Conservation (phyloP, 2,113 vertebrate species). For the Drymodes brunneopygia region DNA sequence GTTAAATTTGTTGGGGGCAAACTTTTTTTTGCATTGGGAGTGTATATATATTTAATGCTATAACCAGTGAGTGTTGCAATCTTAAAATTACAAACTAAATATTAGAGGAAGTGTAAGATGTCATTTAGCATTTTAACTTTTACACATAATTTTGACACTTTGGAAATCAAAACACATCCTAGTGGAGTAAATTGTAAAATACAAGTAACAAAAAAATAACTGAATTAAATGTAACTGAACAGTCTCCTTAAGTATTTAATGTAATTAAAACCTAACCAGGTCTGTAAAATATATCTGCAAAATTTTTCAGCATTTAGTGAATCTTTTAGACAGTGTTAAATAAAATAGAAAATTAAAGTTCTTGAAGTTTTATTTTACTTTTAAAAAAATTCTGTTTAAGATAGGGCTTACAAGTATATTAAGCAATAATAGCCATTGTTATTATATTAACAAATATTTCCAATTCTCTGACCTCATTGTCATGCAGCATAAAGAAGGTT, state of each 20-base stretch:
- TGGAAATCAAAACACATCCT: not conserved
- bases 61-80: not conserved
- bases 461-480: not conserved
- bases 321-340: not conserved
- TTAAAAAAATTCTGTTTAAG: not conserved
- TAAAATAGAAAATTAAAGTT: not conserved
- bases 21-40: not conserved
- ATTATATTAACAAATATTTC: not conserved
- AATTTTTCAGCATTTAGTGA: not conserved
- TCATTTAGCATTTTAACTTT: not conserved
- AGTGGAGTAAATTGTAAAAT: not conserved
- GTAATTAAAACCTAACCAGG: not conserved
- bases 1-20: not conserved
- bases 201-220: not conserved
- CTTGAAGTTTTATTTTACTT: not conserved
- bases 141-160: not conserved
- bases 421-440: not conserved
- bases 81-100: not conserved
- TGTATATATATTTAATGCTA: not conserved
- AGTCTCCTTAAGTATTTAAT: not conserved
- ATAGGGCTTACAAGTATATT: not conserved
- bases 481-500: not conserved
- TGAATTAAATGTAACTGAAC: not conserved
- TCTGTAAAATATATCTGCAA: not conserved
- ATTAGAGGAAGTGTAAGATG: not conserved